Base-by-base conservation (phyloP, 2,888 invertebrate species). In the Archips crataeganus region DNA sequence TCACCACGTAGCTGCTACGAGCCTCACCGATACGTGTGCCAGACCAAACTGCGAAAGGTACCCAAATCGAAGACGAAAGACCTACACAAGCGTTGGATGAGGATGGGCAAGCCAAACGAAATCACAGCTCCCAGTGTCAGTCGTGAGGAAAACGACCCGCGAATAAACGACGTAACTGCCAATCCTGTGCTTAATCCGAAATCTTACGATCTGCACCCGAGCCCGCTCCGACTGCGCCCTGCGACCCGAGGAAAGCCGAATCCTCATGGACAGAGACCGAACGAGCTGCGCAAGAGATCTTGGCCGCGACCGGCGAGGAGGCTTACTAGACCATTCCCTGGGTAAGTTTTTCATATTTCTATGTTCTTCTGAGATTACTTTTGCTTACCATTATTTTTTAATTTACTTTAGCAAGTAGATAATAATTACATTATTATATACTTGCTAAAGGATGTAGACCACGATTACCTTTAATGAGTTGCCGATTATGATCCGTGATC, bases 21-120 rank as follows among this genome's bases (percentile, higher is more conserved):
- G 76, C 88, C 91, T 13, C 96, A 95, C 76, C 95, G 96, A 83
- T 97, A 94, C 91, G 96, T 97, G 83, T 97, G 97, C 88, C 97
- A 97, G 86, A 95, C 95, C 15, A 95, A 95, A 82, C 89, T 96
- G 5, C 93, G 88, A 70, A 95, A 95, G 76, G 90, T 95, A 2
- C 86, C 91, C 45, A 94, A 92, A 76, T 84, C 91, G 23, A 95
- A 91, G 72, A 87, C 94, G 74, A 95, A 94, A 76, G 94, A 93
- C 23, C 80, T 95, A 2, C 86, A 88, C 65, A 83, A 88, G 23
- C 94, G 95, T 64, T 95, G 94, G 90, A 92, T 93, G 77, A 87
- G 90, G 8, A 94, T 93, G 89, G 95, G 95, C 73, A 87, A 87
- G 75, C 81, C 95, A 68, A 96, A 95, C 88, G 95, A 95, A 85